Evolutionary conservation across 92 coral and sea anemone species (phyloP).

Genomic region (Zoanthus sansibaricus): DNA sequence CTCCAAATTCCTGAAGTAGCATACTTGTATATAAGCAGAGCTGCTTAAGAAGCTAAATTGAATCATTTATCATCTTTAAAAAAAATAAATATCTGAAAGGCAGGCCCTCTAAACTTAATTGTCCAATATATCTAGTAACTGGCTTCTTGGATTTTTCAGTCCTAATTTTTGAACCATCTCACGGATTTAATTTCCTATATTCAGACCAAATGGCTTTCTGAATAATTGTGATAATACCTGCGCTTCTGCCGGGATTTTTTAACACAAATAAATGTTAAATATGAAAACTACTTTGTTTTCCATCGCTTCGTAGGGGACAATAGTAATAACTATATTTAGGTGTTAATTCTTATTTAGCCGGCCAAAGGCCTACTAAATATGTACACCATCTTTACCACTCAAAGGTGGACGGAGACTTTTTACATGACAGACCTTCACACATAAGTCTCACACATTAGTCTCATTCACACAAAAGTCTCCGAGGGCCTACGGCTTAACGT

Average conservation of each 20-base stretch:
- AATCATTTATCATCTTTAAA: not conserved
- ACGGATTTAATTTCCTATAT: not conserved
- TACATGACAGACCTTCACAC: too few relatives aligned
- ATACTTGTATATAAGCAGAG: not conserved
- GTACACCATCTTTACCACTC: too few relatives aligned
- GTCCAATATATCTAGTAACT: not conserved
- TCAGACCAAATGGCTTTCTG: slow-evolving; percentile 49
- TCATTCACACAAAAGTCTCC: too few relatives aligned
- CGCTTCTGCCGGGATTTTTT: slow-evolving; percentile 39
- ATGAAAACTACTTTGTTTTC: not conserved
- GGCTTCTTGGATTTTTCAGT: not conserved
- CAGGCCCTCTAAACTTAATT: not conserved
- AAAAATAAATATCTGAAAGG: not conserved
- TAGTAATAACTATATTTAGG: too few relatives aligned
- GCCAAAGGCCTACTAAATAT: too few relatives aligned
- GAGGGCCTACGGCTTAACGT: too few relatives aligned
- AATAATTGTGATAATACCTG: slow-evolving; percentile 35
- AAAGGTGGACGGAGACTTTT: too few relatives aligned
- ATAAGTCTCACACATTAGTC: too few relatives aligned
- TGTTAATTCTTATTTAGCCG: too few relatives aligned
- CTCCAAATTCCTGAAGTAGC: too few relatives aligned
- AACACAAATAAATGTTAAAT: slow-evolving; percentile 24
- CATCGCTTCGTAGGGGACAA: too few relatives aligned
- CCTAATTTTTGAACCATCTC: not conserved
- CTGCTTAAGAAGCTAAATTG: not conserved